Percentiles rank a stretch among this genome's conserved stretches.
phyloP scores from a whole-genome alignment of 2,888 invertebrate genomes.

The Thecophora atra region DNA sequence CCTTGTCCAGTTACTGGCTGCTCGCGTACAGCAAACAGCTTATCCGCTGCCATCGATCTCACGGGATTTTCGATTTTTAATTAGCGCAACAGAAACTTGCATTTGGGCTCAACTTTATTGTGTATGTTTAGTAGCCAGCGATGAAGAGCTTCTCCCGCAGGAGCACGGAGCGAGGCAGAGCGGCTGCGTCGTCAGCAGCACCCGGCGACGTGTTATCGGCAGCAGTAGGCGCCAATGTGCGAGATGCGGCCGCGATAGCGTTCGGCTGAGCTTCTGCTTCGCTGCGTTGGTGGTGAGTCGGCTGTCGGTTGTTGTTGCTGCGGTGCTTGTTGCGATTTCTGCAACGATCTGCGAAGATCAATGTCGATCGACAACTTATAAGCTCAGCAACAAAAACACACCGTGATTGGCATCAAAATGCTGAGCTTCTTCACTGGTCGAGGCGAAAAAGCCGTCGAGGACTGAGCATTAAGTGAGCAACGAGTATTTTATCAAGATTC shows the following conservation, averaged over 20 bases:
- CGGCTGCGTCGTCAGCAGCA: not conserved
- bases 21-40: conserved; percentile 4
- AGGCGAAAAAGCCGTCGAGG: not conserved
- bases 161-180: not conserved
- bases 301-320: conserved; percentile 49
- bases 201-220: conserved; percentile 10
- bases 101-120: not conserved
- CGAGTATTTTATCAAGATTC: not conserved
- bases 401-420: conserved; percentile 22
- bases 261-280: not conserved
- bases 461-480: not conserved
- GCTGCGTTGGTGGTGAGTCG: conserved; percentile 7
- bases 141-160: conserved; percentile 13
- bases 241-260: conserved; percentile 31
- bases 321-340: conserved; percentile 39
- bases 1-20: not conserved
- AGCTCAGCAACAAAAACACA: conserved; percentile 12
- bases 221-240: conserved; percentile 34
- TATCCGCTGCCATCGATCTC: conserved; percentile 31
- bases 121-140: not conserved
- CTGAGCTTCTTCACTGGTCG: not conserved
- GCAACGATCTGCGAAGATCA: conserved; percentile 32
- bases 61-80: conserved; percentile 34
- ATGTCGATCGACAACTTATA: conserved; percentile 33
- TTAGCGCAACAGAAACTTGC: conserved; percentile 29